phyloP scores from a whole-genome alignment of 2,888 invertebrate genomes.

The Panopea generosa region DNA sequence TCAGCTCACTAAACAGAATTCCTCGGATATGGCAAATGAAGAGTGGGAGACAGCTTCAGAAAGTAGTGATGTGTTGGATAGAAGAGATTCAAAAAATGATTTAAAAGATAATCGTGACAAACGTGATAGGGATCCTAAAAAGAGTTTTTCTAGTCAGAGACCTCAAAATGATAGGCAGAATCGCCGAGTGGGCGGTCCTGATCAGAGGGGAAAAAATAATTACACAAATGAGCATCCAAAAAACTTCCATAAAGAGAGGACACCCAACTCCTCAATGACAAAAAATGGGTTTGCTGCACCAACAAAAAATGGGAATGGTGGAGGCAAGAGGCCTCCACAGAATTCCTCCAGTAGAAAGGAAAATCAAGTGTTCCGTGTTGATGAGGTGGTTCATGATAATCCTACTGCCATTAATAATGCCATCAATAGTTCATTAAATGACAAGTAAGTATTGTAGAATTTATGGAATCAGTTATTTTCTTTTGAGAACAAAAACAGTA shows the following conservation, averaged over 20 bases:
- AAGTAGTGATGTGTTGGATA: slow-evolving; percentile 88
- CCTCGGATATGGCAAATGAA: slow-evolving; percentile 82
- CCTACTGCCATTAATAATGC: slow-evolving; percentile 87
- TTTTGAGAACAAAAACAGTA: too few relatives aligned
- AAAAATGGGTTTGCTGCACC: slow-evolving; percentile 80
- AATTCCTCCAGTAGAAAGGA: slow-evolving; percentile 74
- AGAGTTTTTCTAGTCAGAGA: slow-evolving; percentile 85
- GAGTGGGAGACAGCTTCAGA: slow-evolving; percentile 93
- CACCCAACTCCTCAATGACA: slow-evolving; percentile 75
- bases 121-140: slow-evolving; percentile 79
- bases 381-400: slow-evolving; percentile 87
- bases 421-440: slow-evolving; percentile 79
- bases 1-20: slow-evolving; percentile 83
- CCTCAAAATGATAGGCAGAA: slow-evolving; percentile 83
- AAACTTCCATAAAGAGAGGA: slow-evolving; percentile 78
- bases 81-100: slow-evolving; percentile 79
- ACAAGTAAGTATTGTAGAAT: slow-evolving; percentile 76
- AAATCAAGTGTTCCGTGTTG: slow-evolving; percentile 86
- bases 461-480: too few relatives aligned
- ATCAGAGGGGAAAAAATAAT: slow-evolving; percentile 27
- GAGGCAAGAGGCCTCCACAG: slow-evolving; percentile 70
- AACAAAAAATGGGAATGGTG: slow-evolving; percentile 76
- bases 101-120: slow-evolving; percentile 71
- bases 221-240: slow-evolving; percentile 63
- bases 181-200: slow-evolving; percentile 64